Percentiles rank a stretch among this genome's conserved stretches.
phyloP scores from a whole-genome alignment of 2,797 vertebrate species.

The Borostomias antarcticus region DNA sequence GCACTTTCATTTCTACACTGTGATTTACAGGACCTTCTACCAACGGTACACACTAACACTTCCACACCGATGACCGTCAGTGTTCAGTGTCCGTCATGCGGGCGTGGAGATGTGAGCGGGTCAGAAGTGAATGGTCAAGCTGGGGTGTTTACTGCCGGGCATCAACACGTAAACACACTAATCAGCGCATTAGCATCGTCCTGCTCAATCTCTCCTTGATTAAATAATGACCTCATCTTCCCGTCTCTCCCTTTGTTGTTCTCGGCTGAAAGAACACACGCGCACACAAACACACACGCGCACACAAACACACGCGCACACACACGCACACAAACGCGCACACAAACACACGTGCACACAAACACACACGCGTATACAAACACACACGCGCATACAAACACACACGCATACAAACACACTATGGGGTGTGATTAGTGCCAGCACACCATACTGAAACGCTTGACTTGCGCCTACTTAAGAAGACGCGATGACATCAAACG shows the following conservation, averaged over 20 bases:
- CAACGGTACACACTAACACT: no score
- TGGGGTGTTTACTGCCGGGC: no score
- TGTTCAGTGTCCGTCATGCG: no score
- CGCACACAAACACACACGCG: conserved; percentile 20
- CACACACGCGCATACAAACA: conserved; percentile 12
- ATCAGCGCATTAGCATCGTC: not conserved
- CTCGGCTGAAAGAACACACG: conserved; percentile 19
- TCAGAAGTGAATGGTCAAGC: no score
- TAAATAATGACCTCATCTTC: not conserved
- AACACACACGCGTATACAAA: conserved; percentile 33
- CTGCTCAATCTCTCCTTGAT: not conserved
- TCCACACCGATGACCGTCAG: no score
- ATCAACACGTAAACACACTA: not conserved
- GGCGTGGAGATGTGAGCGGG: no score
- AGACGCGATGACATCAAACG: no score
- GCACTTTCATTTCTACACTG: conserved; percentile 32
- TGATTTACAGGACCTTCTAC: conserved; percentile 12
- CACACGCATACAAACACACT: conserved; percentile 19
- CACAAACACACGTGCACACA: conserved; percentile 28
- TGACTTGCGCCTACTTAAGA: no score
- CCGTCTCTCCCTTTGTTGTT: conserved; percentile 32
- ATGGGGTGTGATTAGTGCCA: no score
- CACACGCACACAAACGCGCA: conserved; percentile 8
- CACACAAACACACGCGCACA: conserved; percentile 14
- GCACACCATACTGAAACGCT: no score